phyloP scores from a whole-genome alignment of 2,888 invertebrate genomes.

The Cataglyphis altisquamis region DNA sequence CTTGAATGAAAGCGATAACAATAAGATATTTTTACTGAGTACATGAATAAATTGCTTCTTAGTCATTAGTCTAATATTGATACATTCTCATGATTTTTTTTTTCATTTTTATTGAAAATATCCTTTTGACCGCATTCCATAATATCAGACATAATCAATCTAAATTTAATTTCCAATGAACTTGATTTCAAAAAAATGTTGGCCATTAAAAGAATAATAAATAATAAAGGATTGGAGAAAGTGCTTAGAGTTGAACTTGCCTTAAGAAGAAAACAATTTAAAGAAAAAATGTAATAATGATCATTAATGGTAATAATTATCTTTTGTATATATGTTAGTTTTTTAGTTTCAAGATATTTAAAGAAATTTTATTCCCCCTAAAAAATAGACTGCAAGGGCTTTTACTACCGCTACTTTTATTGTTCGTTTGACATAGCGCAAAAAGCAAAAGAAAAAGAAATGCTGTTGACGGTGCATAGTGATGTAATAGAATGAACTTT shows the following conservation, averaged over 20 bases:
- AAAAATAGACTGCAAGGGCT: slow-evolving; percentile 7
- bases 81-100: not conserved
- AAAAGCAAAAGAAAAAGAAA: slow-evolving; percentile 27
- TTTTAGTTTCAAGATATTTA: not conserved
- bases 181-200: not conserved
- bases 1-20: not conserved
- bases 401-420: slow-evolving; percentile 24
- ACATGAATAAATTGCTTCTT: not conserved
- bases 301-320: not conserved
- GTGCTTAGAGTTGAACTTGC: not conserved
- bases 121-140: not conserved
- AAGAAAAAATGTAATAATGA: not conserved
- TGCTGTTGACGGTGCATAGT: not conserved
- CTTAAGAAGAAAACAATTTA: not conserved
- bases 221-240: not conserved
- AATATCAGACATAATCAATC: slow-evolving; percentile 4
- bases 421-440: slow-evolving; percentile 9
- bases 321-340: not conserved
- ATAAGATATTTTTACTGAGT: not conserved
- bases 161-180: not conserved
- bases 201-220: not conserved
- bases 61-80: not conserved
- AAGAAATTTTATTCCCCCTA: slow-evolving; percentile 3
- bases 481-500: slow-evolving; percentile 56
- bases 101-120: not conserved